Percentiles rank a stretch among this genome's conserved stretches.
Conservation (phyloP, 1,140 invertebrate species). For the Teleogryllus occipitalis region DNA sequence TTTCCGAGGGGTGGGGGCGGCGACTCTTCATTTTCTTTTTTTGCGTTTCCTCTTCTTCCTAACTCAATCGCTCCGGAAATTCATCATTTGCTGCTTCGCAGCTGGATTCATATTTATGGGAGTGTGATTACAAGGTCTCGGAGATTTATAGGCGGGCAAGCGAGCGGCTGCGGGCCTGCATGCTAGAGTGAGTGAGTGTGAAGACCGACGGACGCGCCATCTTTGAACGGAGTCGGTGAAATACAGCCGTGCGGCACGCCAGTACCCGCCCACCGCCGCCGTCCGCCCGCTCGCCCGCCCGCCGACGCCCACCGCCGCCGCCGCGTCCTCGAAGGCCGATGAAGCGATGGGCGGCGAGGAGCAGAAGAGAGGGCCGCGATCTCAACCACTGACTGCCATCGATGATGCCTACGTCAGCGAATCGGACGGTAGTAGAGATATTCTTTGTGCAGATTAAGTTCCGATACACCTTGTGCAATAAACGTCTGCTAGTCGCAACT, state of each 20-base stretch:
- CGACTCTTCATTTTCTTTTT: constrained; percentile 3
- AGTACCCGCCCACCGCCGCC: constrained; percentile 13
- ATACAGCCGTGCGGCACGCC: constrained; percentile 24
- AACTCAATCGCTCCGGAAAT: constrained; percentile 24
- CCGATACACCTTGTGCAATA: too few species aligned
- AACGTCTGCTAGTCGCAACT: too few species aligned
- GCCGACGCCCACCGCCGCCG: background rate
- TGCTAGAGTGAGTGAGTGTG: constrained; percentile 19
- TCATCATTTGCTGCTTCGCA: constrained; percentile 24
- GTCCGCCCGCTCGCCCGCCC: background rate
- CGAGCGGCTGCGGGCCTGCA: background rate
- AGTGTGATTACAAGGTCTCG: constrained; percentile 24
- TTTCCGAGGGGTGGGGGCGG: background rate
- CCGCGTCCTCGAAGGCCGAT: background rate
- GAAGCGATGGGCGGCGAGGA: background rate
- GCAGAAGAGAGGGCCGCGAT: background rate
- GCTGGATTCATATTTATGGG: constrained; percentile 25
- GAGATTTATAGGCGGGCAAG: constrained; percentile 21
- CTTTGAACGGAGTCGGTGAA: constrained; percentile 21
- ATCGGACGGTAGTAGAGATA: too few species aligned
- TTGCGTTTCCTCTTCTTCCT: constrained; percentile 18
- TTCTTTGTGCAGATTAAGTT: too few species aligned
- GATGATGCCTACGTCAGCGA: too few species aligned
- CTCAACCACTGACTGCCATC: background rate
- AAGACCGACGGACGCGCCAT: constrained; percentile 19